Evolutionary conservation across 2,797 vertebrate species (phyloP).

Genomic region (Prionace glauca): DNA sequence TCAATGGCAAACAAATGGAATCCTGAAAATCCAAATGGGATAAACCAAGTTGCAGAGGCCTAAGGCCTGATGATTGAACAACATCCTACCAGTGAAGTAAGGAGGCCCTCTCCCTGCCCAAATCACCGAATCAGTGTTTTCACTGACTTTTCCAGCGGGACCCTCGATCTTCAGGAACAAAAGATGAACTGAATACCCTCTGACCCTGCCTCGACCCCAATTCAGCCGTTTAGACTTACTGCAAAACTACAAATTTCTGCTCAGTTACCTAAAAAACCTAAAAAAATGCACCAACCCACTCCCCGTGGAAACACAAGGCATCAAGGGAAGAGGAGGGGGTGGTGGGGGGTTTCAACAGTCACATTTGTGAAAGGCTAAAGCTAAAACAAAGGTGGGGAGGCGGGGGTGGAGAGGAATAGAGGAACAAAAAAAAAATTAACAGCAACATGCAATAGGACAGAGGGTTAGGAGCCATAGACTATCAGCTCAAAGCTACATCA

Average conservation of each 20-base stretch:
- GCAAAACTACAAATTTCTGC: not conserved
- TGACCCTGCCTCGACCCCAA: not conserved
- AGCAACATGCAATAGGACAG: not conserved
- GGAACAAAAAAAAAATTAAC: not conserved
- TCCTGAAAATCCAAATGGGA: not conserved
- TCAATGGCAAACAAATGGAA: not conserved
- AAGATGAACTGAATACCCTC: no score
- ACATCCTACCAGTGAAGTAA: not conserved
- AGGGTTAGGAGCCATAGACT: not conserved
- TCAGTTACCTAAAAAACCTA: not conserved
- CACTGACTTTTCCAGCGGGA: not conserved
- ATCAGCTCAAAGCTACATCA: not conserved
- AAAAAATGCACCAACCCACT: not conserved
- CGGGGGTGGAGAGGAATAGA: not conserved
- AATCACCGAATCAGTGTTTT: not conserved
- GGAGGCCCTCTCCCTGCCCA: not conserved
- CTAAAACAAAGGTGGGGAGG: not conserved
- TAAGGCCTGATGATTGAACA: not conserved
- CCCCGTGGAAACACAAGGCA: slow-evolving; percentile 2
- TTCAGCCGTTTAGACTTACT: not conserved
- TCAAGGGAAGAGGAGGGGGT: not conserved
- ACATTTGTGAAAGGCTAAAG: not conserved
- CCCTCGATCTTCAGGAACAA: no score
- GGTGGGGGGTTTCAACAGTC: not conserved
- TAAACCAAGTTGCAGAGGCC: not conserved